phyloP scores from a whole-genome alignment of 2,113 vertebrate genomes.

The Scytalopus superciliaris region DNA sequence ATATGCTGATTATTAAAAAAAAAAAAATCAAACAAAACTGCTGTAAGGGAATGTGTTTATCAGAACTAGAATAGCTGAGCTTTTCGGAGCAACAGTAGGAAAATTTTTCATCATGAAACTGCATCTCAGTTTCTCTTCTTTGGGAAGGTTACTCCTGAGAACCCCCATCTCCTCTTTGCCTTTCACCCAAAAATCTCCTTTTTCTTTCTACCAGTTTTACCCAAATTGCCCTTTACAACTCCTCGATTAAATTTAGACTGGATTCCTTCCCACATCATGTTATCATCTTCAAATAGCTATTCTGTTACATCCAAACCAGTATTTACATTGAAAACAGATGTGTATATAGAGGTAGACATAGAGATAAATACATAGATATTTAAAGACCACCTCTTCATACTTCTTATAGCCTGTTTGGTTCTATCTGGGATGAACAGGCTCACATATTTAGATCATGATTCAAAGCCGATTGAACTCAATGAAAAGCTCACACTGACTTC shows the following conservation, averaged over 20 bases:
- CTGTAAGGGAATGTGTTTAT: neutral
- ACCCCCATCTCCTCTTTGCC: neutral
- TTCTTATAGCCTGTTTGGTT: neutral
- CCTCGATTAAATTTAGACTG: neutral
- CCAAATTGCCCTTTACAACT: neutral
- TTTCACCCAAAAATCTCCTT: neutral
- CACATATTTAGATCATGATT: constrained; percentile 17
- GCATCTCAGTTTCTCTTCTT: neutral
- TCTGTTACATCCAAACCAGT: neutral
- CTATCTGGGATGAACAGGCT: neutral
- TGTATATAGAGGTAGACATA: neutral
- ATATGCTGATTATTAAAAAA: neutral
- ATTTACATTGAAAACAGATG: neutral
- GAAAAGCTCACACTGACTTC: constrained; percentile 28
- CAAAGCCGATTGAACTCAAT: constrained; percentile 11
- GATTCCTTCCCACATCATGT: neutral
- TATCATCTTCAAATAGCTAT: neutral
- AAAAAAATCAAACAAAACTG: neutral
- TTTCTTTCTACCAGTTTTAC: neutral
- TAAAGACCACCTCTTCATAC: neutral
- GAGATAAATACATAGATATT: neutral
- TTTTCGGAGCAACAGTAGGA: neutral
- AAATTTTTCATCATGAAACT: neutral
- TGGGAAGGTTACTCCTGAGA: neutral
- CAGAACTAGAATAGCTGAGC: neutral